These are phyloP conservation scores for Dicerorhinus sumatrensis DNA, from an alignment of 2,113 vertebrate genomes.

Conservation along the genomic window DNA sequence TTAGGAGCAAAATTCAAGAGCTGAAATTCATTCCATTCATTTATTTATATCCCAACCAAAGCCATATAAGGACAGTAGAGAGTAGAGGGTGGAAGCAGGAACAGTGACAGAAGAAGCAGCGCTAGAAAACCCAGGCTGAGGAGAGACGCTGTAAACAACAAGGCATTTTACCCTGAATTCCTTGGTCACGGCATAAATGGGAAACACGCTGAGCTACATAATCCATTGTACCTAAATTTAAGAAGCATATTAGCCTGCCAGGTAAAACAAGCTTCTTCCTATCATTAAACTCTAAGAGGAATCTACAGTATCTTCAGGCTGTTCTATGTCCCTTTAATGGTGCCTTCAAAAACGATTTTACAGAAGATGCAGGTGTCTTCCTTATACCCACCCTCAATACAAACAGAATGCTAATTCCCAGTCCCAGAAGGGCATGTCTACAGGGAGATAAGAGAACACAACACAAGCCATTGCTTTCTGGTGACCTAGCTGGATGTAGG, in stretches of 20 bases:
- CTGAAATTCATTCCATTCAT: not conserved
- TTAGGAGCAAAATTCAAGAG: conserved; percentile 38
- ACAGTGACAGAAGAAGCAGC: not conserved
- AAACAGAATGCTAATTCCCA: not conserved
- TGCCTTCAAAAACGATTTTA: not conserved
- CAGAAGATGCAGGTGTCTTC: not conserved
- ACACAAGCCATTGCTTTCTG: not conserved
- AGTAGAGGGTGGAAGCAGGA: not conserved
- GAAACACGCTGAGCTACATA: not conserved
- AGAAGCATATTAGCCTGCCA: not conserved
- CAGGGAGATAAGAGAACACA: not conserved
- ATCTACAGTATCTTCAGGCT: not conserved
- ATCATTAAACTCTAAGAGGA: not conserved
- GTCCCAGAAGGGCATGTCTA: not conserved
- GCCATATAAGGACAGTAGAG: not conserved
- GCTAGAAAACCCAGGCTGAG: not conserved
- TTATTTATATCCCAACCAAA: not conserved
- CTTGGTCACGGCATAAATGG: not conserved
- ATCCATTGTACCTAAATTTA: not conserved
- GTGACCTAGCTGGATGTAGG: not conserved
- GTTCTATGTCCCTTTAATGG: not conserved
- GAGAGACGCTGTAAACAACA: not conserved
- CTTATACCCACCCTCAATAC: not conserved
- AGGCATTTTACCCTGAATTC: not conserved
- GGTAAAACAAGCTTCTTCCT: not conserved